These are phyloP conservation scores for Macrophya annulata DNA, from an alignment of 2,888 invertebrate species.

Conservation along the genomic window DNA sequence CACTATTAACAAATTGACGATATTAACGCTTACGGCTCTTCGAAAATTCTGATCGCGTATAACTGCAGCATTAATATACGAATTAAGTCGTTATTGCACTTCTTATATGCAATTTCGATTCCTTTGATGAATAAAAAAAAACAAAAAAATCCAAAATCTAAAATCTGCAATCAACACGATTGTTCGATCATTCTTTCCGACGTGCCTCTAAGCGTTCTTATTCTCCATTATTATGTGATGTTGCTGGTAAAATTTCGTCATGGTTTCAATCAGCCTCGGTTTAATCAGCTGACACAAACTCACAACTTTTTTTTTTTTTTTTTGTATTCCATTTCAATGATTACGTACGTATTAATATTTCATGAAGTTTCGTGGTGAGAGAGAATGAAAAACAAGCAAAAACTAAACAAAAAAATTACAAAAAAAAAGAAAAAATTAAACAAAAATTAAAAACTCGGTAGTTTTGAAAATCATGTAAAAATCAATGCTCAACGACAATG, in stretches of 20 bases:
- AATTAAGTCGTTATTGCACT: neutral
- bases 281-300: neutral
- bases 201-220: slow-evolving; percentile 30
- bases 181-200: slow-evolving; percentile 16
- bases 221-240: slow-evolving; percentile 55
- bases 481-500: slow-evolving; percentile 66
- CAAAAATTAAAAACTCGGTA: slow-evolving; percentile 60
- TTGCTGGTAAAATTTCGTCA: slow-evolving; percentile 49
- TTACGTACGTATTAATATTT: neutral
- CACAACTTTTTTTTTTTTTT: neutral
- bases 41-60: slow-evolving; percentile 22
- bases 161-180: neutral
- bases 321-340: neutral
- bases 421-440: neutral
- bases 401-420: slow-evolving; percentile 25
- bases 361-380: neutral
- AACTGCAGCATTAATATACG: neutral
- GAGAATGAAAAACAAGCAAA: neutral
- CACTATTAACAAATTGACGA: slow-evolving; percentile 62
- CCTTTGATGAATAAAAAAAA: neutral
- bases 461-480: slow-evolving; percentile 60
- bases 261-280: neutral
- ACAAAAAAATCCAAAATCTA: neutral
- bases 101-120: slow-evolving; percentile 5
- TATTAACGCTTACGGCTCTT: slow-evolving; percentile 33